These are phyloP conservation scores for Australoheros facetus DNA, from an alignment of 2,797 vertebrate species.

Conservation along the genomic window DNA sequence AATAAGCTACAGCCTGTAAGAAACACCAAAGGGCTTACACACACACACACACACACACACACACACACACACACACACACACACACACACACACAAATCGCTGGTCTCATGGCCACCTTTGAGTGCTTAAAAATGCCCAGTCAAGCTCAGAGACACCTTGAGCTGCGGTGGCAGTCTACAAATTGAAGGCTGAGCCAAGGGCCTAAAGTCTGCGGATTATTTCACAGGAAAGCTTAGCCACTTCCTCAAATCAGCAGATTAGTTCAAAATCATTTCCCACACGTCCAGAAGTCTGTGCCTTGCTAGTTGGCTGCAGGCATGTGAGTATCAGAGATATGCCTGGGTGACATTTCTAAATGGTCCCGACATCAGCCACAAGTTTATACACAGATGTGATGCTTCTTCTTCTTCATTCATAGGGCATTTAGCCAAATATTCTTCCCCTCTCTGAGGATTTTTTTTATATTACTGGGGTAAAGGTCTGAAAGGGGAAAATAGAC, in stretches of 20 bases:
- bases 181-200: conserved; percentile 36
- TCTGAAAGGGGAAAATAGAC: background rate
- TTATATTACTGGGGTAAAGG: background rate
- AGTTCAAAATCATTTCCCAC: conserved; percentile 50
- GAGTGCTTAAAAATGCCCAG: conserved; percentile 30
- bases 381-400: conserved; percentile 6
- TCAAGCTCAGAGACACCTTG: conserved; percentile 29
- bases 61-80: background rate
- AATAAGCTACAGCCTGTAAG: conserved; percentile 1
- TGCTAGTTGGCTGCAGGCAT: conserved; percentile 8
- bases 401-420: conserved; percentile 19
- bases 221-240: conserved; percentile 47
- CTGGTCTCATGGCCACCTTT: conserved; percentile 18
- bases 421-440: background rate
- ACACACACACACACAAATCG: background rate
- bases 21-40: background rate
- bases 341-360: conserved; percentile 22
- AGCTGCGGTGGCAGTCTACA: conserved; percentile 30
- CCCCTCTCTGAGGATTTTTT: background rate
- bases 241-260: conserved; percentile 57
- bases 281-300: conserved; percentile 10
- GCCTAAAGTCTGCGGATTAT: conserved; percentile 50
- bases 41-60: background rate
- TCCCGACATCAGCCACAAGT: background rate
- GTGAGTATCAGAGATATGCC: conserved; percentile 23